Percentiles rank a stretch among this genome's conserved stretches.
Conservation (phyloP, 2,113 vertebrate species). For the Brachionichthys hirsutus region DNA sequence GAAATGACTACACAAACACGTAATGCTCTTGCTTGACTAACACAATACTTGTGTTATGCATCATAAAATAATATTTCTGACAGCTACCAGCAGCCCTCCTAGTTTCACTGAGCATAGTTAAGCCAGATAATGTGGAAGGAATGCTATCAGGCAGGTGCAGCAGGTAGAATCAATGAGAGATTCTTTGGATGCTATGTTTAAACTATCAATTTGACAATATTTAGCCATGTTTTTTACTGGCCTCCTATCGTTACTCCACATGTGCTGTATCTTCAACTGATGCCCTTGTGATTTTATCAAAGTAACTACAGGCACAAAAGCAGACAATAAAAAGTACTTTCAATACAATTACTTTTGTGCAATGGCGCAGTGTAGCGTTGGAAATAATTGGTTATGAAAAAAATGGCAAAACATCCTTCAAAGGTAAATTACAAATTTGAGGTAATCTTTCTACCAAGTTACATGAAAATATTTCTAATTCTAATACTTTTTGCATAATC, state of each 20-base stretch:
- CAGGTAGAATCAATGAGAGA: conserved; percentile 32
- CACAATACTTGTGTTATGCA: too few species aligned
- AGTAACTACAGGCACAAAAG: neutral
- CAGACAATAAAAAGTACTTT: neutral
- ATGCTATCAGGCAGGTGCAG: conserved; percentile 46
- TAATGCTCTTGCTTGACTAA: too few species aligned
- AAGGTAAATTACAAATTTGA: too few species aligned
- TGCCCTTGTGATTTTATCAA: too few species aligned
- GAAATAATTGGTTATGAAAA: neutral
- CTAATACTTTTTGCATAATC: too few species aligned
- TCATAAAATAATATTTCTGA: conserved; percentile 2
- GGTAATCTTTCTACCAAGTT: too few species aligned
- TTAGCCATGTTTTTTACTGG: conserved; percentile 9
- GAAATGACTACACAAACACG: too few species aligned
- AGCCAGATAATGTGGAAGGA: conserved; percentile 31
- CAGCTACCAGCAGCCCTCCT: neutral
- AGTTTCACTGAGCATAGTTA: conserved; percentile 1
- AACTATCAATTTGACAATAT: conserved; percentile 11
- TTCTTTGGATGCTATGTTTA: conserved; percentile 33
- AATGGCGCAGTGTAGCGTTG: neutral
- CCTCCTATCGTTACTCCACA: conserved; percentile 1
- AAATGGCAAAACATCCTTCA: too few species aligned
- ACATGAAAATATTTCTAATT: too few species aligned
- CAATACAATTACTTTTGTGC: neutral
- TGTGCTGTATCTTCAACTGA: too few species aligned